These are phyloP conservation scores for Mola mola DNA, from an alignment of 2,113 vertebrate species.

Conservation along the genomic window DNA sequence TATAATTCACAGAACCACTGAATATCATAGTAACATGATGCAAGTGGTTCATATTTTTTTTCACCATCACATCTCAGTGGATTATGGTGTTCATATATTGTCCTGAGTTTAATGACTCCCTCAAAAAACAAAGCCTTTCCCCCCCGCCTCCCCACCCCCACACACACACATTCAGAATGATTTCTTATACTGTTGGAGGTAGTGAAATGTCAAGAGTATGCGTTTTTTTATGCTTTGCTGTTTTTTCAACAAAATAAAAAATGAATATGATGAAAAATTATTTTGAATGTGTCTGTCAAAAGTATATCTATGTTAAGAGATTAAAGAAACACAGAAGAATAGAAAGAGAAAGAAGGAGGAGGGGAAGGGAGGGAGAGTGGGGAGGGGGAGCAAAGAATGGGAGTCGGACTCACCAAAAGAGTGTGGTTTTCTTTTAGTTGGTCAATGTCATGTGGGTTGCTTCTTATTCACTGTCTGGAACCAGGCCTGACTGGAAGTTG, in stretches of 20 bases:
- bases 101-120: too few relatives aligned
- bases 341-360: conserved; percentile 8
- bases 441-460: conserved; percentile 53
- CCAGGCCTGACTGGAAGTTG: conserved; percentile 55
- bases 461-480: conserved; percentile 58
- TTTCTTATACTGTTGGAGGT: too few relatives aligned
- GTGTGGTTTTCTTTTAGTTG: conserved; percentile 63
- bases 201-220: too few relatives aligned
- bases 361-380: conserved; percentile 22
- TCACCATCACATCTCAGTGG: background rate
- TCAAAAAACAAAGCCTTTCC: too few relatives aligned
- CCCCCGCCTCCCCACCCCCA: too few relatives aligned
- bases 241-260: background rate
- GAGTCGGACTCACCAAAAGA: conserved; percentile 40
- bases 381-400: conserved; percentile 37
- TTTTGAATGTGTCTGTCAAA: conserved; percentile 13
- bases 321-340: conserved; percentile 10
- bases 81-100: background rate
- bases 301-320: conserved; percentile 16
- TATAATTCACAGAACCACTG: background rate
- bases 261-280: background rate
- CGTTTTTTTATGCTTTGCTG: background rate
- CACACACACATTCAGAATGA: too few relatives aligned
- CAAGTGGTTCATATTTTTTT: background rate
- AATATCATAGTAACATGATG: background rate